Evolutionary conservation across 2,113 vertebrate genomes (phyloP).

Genomic region (Chaetorhynchus papuensis): DNA sequence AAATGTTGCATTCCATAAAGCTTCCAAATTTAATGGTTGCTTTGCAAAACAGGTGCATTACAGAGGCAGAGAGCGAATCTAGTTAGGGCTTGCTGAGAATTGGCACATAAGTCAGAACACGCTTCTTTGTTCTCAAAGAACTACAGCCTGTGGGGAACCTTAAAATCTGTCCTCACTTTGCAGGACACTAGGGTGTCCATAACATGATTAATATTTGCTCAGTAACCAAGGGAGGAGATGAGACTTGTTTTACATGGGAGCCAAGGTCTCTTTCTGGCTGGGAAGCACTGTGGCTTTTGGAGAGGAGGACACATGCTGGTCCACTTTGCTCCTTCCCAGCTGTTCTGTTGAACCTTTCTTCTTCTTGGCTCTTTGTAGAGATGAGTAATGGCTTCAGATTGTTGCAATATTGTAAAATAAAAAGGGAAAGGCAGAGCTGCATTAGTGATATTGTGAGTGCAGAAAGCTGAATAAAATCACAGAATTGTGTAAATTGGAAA

Average conservation of each 20-base stretch:
- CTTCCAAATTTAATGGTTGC: not conserved
- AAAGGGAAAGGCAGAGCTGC: not conserved
- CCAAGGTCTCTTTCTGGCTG: not conserved
- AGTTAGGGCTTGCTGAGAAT: not conserved
- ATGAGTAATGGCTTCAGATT: not conserved
- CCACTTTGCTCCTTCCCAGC: not conserved
- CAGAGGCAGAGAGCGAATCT: not conserved
- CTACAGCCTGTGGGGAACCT: not conserved
- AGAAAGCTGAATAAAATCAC: not conserved
- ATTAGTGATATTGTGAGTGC: not conserved
- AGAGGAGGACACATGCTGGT: rapidly evolving
- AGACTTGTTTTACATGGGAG: not conserved
- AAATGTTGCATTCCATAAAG: not conserved
- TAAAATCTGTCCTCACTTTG: not conserved
- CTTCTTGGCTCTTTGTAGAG: not conserved
- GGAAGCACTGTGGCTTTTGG: not conserved
- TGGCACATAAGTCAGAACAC: not conserved
- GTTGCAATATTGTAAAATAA: not conserved
- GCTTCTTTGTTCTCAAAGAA: not conserved
- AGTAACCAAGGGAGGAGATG: not conserved
- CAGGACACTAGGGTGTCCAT: not conserved
- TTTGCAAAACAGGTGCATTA: not conserved
- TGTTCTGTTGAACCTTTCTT: not conserved
- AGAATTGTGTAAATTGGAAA: not conserved
- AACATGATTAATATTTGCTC: not conserved